These are phyloP conservation scores for Galaxea fascicularis DNA, from an alignment of 92 coral and sea anemone genomes.

Conservation along the genomic window DNA sequence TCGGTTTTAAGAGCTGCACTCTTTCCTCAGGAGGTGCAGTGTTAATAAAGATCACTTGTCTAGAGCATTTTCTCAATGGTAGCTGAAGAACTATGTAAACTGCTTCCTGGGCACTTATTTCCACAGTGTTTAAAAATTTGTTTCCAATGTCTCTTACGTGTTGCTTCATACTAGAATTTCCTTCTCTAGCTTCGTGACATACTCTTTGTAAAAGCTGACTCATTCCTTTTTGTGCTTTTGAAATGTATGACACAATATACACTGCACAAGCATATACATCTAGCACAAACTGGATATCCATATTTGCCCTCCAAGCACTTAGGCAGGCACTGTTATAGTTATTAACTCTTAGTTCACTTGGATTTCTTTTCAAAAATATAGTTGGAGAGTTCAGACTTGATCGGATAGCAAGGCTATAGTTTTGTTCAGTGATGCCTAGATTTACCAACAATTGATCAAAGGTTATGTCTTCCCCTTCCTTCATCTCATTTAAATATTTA, in stretches of 20 bases:
- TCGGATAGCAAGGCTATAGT: too few relatives aligned
- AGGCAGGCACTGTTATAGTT: slow-evolving; percentile 71
- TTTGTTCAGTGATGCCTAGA: too few relatives aligned
- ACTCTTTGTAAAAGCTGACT: too few relatives aligned
- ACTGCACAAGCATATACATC: too few relatives aligned
- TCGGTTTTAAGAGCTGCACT: too few relatives aligned
- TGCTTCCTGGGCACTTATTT: too few relatives aligned
- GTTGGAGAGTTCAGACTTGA: slow-evolving; percentile 60
- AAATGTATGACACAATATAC: too few relatives aligned
- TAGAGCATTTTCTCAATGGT: slow-evolving; percentile 53
- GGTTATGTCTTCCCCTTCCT: slow-evolving; percentile 60
- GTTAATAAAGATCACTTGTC: slow-evolving; percentile 61
- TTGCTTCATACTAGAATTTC: slow-evolving; percentile 63
- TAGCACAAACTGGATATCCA: too few relatives aligned
- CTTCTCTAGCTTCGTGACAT: slow-evolving; percentile 54
- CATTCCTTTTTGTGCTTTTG: too few relatives aligned
- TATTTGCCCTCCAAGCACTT: too few relatives aligned
- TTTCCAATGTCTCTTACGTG: slow-evolving; percentile 55
- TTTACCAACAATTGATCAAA: neutral
- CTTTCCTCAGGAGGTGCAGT: slow-evolving; percentile 68
- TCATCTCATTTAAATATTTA: slow-evolving; percentile 56
- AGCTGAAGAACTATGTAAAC: too few relatives aligned
- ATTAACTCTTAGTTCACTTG: slow-evolving; percentile 65
- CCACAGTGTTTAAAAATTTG: too few relatives aligned
- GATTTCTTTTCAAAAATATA: slow-evolving; percentile 64